phyloP scores from a whole-genome alignment of 2,797 vertebrate species.

The Pangasius macronema region DNA sequence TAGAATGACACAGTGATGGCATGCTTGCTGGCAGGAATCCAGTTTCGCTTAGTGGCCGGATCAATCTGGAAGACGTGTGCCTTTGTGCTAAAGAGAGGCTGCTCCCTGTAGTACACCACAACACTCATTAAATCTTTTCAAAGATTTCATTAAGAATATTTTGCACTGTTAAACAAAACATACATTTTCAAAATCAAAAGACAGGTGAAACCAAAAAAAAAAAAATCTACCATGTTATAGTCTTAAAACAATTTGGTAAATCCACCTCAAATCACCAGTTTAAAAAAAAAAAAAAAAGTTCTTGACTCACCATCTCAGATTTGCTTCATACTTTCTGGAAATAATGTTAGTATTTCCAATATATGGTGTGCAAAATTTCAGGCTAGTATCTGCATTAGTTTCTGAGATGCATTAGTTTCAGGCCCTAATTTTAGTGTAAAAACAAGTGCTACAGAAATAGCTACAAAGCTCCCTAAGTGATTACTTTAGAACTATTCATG shows the following conservation, averaged over 20 bases:
- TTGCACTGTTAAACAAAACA: neutral
- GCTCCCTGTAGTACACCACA: conserved; percentile 79
- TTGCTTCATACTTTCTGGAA: neutral
- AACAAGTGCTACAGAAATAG: neutral
- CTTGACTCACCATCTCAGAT: neutral
- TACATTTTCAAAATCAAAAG: neutral
- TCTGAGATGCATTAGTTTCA: neutral
- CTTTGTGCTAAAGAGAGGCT: conserved; percentile 92
- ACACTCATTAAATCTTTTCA: neutral
- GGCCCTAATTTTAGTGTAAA: neutral
- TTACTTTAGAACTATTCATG: neutral
- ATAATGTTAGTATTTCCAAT: neutral
- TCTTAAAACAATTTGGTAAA: neutral
- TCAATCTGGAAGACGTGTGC: conserved; percentile 98
- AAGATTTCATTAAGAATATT: conserved; percentile 3
- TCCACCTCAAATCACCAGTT: neutral
- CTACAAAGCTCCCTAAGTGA: neutral
- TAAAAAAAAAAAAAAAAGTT: neutral
- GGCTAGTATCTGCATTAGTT: neutral
- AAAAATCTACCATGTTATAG: neutral
- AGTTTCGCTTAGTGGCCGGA: conserved; percentile 92
- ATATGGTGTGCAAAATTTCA: neutral
- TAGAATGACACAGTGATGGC: conserved; percentile 93
- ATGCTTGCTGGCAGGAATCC: conserved; percentile 95
- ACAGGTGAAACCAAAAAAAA: neutral